Percentiles rank a stretch among this genome's conserved stretches.
phyloP scores from a whole-genome alignment of 2,888 invertebrate genomes.

The Chirona hameri region DNA sequence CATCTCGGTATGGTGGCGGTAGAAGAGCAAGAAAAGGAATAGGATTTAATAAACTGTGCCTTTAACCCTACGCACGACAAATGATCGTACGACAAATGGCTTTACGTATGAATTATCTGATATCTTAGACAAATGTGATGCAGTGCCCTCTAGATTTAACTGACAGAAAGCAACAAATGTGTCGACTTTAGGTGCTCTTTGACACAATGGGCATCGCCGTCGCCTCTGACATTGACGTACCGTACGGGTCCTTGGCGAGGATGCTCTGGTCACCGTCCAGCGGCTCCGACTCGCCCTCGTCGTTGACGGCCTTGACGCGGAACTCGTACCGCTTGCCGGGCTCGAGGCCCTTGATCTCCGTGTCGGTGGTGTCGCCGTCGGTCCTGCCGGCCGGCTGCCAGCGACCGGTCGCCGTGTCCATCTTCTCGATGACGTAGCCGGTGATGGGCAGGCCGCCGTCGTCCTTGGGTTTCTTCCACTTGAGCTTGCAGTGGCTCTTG shows the following conservation, averaged over 20 bases:
- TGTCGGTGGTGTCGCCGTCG: slow-evolving; percentile 69
- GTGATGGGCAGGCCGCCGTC: slow-evolving; percentile 90
- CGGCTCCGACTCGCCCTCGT: slow-evolving; percentile 95
- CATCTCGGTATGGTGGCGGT: no score
- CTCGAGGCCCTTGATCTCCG: slow-evolving; percentile 81
- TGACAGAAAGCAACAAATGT: no score
- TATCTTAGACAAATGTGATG: no score
- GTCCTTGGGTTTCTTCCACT: slow-evolving; percentile 94
- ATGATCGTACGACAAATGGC: no score
- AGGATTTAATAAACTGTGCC: no score
- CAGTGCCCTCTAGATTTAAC: no score
- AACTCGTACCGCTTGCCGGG: slow-evolving; percentile 96
- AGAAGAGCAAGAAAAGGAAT: slow-evolving; percentile 34
- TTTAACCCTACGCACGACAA: slow-evolving; percentile 46
- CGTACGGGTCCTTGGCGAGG: slow-evolving; percentile 96
- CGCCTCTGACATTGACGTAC: slow-evolving; percentile 45
- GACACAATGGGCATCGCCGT: no score
- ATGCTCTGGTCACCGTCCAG: slow-evolving; percentile 75
- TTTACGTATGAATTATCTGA: no score
- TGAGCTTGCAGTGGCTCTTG: slow-evolving; percentile 87
- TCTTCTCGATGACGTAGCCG: slow-evolving; percentile 89
- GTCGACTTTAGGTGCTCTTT: no score
- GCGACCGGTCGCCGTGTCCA: slow-evolving; percentile 68
- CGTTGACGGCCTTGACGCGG: slow-evolving; percentile 93
- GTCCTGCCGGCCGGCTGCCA: slow-evolving; percentile 41